phyloP scores from a whole-genome alignment of 2,888 invertebrate species.

The Macrosoma leucophasiata region DNA sequence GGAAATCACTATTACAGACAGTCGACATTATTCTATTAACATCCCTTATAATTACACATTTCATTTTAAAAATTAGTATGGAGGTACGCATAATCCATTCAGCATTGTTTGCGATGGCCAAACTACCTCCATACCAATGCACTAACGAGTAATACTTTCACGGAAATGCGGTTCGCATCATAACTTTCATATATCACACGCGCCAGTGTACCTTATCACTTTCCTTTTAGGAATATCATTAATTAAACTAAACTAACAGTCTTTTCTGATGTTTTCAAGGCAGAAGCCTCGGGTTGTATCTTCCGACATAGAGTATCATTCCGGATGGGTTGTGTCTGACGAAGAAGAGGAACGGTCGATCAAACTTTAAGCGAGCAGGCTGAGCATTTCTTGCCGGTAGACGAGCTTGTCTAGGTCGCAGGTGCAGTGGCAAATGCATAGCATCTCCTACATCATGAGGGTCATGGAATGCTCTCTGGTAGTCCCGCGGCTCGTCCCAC shows the following conservation, averaged over 20 bases:
- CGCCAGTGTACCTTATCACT: slow-evolving; percentile 65
- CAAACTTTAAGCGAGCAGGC: slow-evolving; percentile 84
- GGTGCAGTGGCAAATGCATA: slow-evolving; percentile 78
- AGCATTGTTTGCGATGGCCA: slow-evolving; percentile 24
- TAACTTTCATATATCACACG: slow-evolving; percentile 58
- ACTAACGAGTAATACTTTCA: slow-evolving; percentile 68
- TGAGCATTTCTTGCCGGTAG: slow-evolving; percentile 79
- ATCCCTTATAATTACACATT: slow-evolving; percentile 44
- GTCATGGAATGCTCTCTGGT: slow-evolving; percentile 81
- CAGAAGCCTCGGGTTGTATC: slow-evolving; percentile 89
- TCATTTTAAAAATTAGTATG: slow-evolving; percentile 47
- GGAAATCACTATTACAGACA: slow-evolving; percentile 35
- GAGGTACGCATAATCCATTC: slow-evolving; percentile 30
- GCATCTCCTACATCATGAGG: slow-evolving; percentile 73
- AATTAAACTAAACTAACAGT: slow-evolving; percentile 68
- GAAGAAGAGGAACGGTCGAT: slow-evolving; percentile 91
- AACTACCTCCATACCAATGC: slow-evolving; percentile 47
- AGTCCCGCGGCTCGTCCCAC: slow-evolving; percentile 77
- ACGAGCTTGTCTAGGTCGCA: slow-evolving; percentile 82
- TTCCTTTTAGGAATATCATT: slow-evolving; percentile 62
- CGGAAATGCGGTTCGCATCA: slow-evolving; percentile 61
- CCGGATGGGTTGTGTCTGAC: slow-evolving; percentile 95
- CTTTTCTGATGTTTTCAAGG: slow-evolving; percentile 74
- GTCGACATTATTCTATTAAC: slow-evolving; percentile 40
- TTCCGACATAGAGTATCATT: slow-evolving; percentile 90